Conservation (phyloP, 2,113 vertebrate genomes). For the Herpetotheres cachinnans region DNA sequence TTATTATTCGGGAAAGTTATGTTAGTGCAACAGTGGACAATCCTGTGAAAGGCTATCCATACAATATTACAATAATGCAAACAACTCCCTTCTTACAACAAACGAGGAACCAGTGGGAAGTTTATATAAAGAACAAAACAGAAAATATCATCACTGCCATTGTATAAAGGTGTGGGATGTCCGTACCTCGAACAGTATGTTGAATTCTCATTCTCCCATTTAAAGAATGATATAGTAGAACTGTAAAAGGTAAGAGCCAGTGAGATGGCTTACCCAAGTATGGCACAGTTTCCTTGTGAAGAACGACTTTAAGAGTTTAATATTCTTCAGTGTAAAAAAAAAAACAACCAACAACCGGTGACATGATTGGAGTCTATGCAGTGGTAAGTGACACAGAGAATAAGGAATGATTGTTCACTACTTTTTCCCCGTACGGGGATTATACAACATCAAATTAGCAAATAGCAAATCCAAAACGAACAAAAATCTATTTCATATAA, state of each 20-base stretch:
- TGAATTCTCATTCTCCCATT: not conserved
- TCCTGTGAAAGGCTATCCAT: not conserved
- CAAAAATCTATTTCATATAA: rapidly evolving
- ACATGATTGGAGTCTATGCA: not conserved
- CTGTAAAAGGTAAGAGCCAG: not conserved
- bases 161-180: not conserved
- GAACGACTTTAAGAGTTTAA: not conserved
- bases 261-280: not conserved
- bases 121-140: not conserved
- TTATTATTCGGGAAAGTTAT: not conserved
- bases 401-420: not conserved
- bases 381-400: not conserved
- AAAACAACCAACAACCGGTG: not conserved
- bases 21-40: not conserved
- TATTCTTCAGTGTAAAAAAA: not conserved
- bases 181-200: not conserved
- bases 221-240: not conserved
- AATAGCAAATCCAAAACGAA: not conserved
- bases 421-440: not conserved
- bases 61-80: not conserved
- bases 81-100: not conserved
- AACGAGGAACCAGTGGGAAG: not conserved
- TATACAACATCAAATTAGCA: not conserved
- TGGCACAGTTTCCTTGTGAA: not conserved
- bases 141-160: not conserved